Base-by-base conservation (phyloP, 2,113 vertebrate species). In the Globicephala melas region DNA sequence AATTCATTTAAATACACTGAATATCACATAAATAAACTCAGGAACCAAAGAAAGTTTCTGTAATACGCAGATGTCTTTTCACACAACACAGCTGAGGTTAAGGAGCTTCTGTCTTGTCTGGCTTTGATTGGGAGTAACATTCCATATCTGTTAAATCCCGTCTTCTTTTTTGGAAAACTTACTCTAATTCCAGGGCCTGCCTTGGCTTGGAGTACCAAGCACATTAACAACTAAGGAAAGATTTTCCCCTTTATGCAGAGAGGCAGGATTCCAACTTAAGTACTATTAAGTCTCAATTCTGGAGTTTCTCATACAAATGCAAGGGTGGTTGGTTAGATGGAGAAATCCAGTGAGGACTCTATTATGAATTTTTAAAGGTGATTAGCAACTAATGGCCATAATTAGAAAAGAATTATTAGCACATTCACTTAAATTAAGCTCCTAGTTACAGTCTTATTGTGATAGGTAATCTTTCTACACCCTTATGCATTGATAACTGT, bases 371-470 rank as follows among this genome's bases (percentile, higher is more conserved):
- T 80, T 88, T 94, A 91, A 89, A 97, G 63, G 95, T 92, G 73
- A 91, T 86, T 84, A 91, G 80, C 23, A 94, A 74, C 36, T 96
- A 95, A 94, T 93, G 58, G 14, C 77, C 63, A 89, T 76, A 95
- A 96, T 97, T 95, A 97, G 89, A 87, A 95, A 97, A 89, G 67
- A 89, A 93, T 88, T 96, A 93, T 85, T 96, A 81, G 33, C 67
- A 91, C 31, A 95, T 70, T 89, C 9, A 94, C 90, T 97, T 91
- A 95, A 97, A 95, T 89, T 89, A 96, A 38, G 0, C 6, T 89
- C 28, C 47, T 89, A 65, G 77, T 79, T 93, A 86, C 84, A 65
- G n/a, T 86, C 53, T 41, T 93, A 55, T 80, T 95, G 38, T 86
- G 63, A 94, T 89, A 2, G 68, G 93, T 58, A 87, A 91, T 85